A percentile compares a stretch with the other conserved stretches of the same genome.
phyloP scores from a whole-genome alignment of 2,888 invertebrate genomes.

The Eucriotettix oculatus region DNA sequence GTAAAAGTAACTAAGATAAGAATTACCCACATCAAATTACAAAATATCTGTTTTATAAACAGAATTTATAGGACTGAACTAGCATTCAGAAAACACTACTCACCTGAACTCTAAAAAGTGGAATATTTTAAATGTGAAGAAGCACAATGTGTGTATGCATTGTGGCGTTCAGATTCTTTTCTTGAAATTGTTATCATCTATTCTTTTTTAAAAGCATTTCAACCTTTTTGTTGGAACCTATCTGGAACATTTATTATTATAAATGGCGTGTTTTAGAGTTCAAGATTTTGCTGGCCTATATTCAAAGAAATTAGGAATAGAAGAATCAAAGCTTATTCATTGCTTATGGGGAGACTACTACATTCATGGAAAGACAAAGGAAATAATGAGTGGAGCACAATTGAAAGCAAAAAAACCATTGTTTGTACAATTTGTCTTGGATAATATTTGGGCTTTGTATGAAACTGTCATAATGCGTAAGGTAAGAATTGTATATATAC shows the following conservation, averaged over 20 bases:
- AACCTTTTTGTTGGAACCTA: constrained; percentile 18
- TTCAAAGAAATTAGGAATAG: constrained; percentile 55
- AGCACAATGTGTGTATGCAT: too few species aligned
- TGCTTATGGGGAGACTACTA: constrained; percentile 93
- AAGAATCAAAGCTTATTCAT: constrained; percentile 50
- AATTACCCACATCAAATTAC: too few species aligned
- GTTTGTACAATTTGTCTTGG: constrained; percentile 81
- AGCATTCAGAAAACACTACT: too few species aligned
- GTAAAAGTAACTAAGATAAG: too few species aligned
- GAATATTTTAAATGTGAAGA: too few species aligned
- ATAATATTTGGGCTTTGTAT: constrained; percentile 82
- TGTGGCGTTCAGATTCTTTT: too few species aligned
- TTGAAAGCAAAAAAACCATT: constrained; percentile 83
- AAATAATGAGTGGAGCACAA: constrained; percentile 73
- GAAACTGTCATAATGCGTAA: constrained; percentile 60
- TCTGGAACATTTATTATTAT: neutral
- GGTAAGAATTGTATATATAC: constrained; percentile 15
- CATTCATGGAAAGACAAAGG: constrained; percentile 66
- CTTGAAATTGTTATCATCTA: too few species aligned
- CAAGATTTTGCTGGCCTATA: constrained; percentile 68
- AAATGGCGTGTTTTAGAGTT: constrained; percentile 34
- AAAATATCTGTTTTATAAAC: too few species aligned
- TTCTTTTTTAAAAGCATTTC: too few species aligned
- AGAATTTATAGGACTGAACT: too few species aligned
- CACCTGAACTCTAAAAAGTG: too few species aligned